Evolutionary conservation across 2,797 vertebrate genomes (phyloP), one percentile per base, ranked within the genome.

Genomic region (Sebastes taczanowskii): DNA sequence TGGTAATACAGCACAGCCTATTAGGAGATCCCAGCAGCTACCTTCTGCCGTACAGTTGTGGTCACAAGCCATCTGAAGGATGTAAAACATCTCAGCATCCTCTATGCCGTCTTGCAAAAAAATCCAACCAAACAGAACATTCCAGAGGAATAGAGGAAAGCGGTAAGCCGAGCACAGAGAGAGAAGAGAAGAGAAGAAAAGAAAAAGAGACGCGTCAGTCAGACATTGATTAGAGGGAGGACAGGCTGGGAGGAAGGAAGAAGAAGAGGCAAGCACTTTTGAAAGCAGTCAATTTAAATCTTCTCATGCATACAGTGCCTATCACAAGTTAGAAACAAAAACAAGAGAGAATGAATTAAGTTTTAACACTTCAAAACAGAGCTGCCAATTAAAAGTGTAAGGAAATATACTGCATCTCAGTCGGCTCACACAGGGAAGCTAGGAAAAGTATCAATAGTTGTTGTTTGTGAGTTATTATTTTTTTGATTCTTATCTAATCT

Each of bases 1-100:
- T 91, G 86, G 89, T 83, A 91, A 92, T 71, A 86, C 84, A 90
- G 80, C 74, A 85, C 76, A 90, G 94, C 90, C 94, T 95, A 95
- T 97, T 95, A 97, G 95, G 96, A 95, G 96, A 97, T 96, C 95
- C 88, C 96, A 97, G 97, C 96, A 97, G 97, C 97, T 99, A 99
- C 98, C 98, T 99, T 98, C 98, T 97, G 97, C 98, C 96, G 97
- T 98, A 98, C 98, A 99, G 98, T 97, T 99, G 96, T 94, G 96
- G 97, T 98, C 98, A 96, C 98, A 99, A 97, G 98, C 96, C 97
- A 98, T 98, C 97, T 98, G 98, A 96, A 98, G 96, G 97, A 99
- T 95, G 97, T 98, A 97, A 99, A 99, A 99, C 93, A 96, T 96
- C 95, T 99, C 97, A 96, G 97, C 95, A 97, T 97, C 96, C 95